phyloP scores from a whole-genome alignment of 2,888 invertebrate genomes.

The Cheilosia pagana region DNA sequence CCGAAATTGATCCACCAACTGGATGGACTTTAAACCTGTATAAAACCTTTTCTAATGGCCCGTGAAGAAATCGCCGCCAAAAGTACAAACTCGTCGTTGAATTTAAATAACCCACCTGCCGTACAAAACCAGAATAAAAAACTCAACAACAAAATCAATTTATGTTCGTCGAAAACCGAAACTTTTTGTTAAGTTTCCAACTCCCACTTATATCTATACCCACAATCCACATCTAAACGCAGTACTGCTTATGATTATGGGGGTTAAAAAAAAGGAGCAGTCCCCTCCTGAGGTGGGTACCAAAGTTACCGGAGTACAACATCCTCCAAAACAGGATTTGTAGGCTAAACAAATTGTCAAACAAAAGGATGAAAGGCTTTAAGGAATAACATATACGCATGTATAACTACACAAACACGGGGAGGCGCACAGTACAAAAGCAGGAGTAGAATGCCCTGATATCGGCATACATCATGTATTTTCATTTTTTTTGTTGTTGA shows the following conservation, averaged over 20 bases:
- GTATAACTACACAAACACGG: background rate
- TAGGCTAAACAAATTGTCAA: conserved; percentile 69
- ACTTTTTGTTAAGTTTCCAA: too few species aligned
- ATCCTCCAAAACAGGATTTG: conserved; percentile 62
- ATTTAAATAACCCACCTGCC: too few species aligned
- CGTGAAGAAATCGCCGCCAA: too few species aligned
- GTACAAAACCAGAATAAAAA: too few species aligned
- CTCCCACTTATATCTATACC: too few species aligned
- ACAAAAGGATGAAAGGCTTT: conserved; percentile 66
- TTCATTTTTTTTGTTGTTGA: conserved; percentile 1
- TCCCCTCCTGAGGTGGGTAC: conserved; percentile 13
- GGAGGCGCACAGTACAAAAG: background rate
- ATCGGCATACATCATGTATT: conserved; percentile 51
- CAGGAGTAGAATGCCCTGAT: conserved; percentile 22
- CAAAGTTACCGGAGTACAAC: conserved; percentile 29
- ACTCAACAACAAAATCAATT: too few species aligned
- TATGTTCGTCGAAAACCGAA: too few species aligned
- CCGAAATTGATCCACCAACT: too few species aligned
- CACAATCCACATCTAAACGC: too few species aligned
- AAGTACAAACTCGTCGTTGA: too few species aligned
- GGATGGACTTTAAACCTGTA: too few species aligned
- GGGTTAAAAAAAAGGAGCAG: conserved; percentile 18
- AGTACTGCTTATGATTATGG: conserved; percentile 34
- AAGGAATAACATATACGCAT: conserved; percentile 34
- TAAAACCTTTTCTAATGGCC: too few species aligned